A percentile compares a stretch with the other conserved stretches of the same genome.
phyloP scores from a whole-genome alignment of 2,888 invertebrate species.

The Torymus aiolomorphi region DNA sequence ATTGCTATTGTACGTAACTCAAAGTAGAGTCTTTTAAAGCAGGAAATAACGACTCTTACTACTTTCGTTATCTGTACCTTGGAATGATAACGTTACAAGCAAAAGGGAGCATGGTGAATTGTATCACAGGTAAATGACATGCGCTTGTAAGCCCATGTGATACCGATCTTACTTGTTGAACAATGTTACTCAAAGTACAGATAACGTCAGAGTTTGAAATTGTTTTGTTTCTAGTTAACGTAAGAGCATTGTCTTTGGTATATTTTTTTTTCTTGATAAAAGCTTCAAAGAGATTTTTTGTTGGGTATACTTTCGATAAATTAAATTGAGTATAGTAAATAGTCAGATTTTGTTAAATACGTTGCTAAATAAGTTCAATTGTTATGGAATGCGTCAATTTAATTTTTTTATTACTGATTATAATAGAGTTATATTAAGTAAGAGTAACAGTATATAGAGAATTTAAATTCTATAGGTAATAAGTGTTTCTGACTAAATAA shows the following conservation, averaged over 20 bases:
- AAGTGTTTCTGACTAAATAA: constrained; percentile 1
- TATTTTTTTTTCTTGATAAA: too few species aligned
- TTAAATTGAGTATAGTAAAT: too few species aligned
- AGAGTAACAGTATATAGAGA: too few species aligned
- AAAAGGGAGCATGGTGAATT: constrained; percentile 20
- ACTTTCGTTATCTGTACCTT: constrained; percentile 22
- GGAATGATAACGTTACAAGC: constrained; percentile 21
- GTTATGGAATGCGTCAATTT: too few species aligned
- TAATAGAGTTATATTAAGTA: too few species aligned
- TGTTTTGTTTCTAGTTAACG: too few species aligned
- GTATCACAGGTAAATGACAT: constrained; percentile 11
- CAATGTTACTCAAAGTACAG: background rate
- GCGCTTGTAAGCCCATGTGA: background rate
- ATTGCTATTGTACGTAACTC: too few species aligned
- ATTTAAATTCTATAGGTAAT: background rate
- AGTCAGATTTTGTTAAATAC: too few species aligned
- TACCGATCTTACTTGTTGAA: background rate
- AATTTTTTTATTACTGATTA: too few species aligned
- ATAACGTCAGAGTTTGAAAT: too few species aligned
- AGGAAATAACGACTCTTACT: constrained; percentile 8
- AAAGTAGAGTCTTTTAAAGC: background rate
- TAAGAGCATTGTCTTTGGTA: too few species aligned
- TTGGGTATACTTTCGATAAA: background rate
- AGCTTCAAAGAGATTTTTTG: background rate
- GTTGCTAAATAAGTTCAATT: too few species aligned